Conservation (phyloP, 30 jellyfish, hydroid and myxozoan genomes). For the Aurelia coerulea region DNA sequence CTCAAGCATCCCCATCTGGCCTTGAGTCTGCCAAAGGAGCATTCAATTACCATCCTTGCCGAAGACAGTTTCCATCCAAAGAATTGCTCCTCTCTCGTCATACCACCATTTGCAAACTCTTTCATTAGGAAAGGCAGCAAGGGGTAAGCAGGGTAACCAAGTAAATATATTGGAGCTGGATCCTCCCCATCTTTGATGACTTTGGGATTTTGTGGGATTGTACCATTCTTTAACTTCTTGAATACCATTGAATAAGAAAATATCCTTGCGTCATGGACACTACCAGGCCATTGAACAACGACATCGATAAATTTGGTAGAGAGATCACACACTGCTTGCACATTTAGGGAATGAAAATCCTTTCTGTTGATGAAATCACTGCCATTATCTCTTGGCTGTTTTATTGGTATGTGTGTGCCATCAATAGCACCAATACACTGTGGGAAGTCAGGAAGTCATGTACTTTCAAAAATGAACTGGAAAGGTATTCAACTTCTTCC, state of each 20-base stretch:
- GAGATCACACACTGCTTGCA: constrained; percentile 7
- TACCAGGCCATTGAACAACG: constrained; percentile 20
- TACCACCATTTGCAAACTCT: constrained; percentile 9
- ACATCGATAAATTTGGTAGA: constrained; percentile 2
- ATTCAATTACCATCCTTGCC: constrained; percentile 13
- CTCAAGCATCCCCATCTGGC: constrained; percentile 56
- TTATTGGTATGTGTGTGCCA: constrained; percentile 48
- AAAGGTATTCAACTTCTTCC: not conserved
- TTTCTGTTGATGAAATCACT: constrained; percentile 6
- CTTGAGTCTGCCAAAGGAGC: constrained; percentile 62
- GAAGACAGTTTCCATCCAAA: constrained; percentile 23
- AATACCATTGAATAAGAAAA: constrained; percentile 25
- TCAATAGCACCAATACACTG: constrained; percentile 23
- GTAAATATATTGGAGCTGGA: constrained; percentile 40
- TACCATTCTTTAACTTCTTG: constrained; percentile 3
- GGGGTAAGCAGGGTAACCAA: constrained; percentile 63
- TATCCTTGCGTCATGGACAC: constrained; percentile 64
- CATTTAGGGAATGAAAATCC: constrained; percentile 7
- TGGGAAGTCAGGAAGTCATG: constrained; percentile 26
- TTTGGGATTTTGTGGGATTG: constrained; percentile 29
- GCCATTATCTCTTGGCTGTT: constrained; percentile 9
- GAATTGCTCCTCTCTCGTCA: constrained; percentile 20
- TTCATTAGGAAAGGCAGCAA: constrained; percentile 39
- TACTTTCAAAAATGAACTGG: not conserved
- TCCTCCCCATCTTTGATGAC: constrained; percentile 14